Conservation (phyloP, 1,140 invertebrate species). For the Lanistes nyassanus region DNA sequence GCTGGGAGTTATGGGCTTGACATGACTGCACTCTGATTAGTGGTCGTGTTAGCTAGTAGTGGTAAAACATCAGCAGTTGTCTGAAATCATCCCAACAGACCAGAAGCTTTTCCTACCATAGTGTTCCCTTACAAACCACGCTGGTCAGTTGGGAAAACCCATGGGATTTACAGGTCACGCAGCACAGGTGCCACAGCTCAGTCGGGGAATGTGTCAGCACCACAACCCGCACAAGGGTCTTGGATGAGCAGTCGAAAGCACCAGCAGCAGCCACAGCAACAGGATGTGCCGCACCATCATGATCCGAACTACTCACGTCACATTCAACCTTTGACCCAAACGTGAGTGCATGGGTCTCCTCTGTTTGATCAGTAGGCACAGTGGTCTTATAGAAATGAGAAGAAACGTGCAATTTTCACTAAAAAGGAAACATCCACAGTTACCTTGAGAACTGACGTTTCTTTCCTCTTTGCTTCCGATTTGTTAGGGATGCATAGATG, state of each 20-base stretch:
- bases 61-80: no score
- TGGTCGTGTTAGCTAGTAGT: no score
- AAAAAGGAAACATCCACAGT: no score
- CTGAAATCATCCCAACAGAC: neutral
- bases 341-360: neutral
- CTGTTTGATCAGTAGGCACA: neutral
- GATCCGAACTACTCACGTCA: neutral
- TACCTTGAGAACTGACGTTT: no score
- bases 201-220: neutral
- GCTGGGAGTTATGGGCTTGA: no score
- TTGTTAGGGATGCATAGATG: no score
- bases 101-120: neutral
- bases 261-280: neutral
- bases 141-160: neutral
- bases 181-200: neutral
- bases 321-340: neutral
- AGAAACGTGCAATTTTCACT: neutral
- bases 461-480: no score
- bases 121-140: neutral
- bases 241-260: conserved; percentile 4
- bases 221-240: neutral
- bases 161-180: neutral
- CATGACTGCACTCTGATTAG: no score
- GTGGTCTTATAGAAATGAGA: neutral
- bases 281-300: neutral